A percentile compares a stretch with the other conserved stretches of the same genome.
Conservation (phyloP, 2,113 vertebrate genomes). For the Electrona antarctica region DNA sequence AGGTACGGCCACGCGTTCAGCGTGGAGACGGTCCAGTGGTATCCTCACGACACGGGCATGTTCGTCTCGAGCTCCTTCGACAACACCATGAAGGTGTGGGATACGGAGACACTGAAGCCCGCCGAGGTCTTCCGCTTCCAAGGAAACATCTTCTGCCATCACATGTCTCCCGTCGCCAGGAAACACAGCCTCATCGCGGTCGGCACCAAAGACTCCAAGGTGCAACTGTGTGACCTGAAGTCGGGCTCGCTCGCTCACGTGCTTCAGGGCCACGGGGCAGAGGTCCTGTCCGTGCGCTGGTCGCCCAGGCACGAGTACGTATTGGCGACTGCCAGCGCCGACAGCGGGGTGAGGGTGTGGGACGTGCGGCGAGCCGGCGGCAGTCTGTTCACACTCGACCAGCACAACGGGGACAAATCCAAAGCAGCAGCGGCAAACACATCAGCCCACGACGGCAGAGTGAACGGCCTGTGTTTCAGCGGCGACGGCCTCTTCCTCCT, state of each 20-base stretch:
- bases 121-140: conserved; percentile 87
- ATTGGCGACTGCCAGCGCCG: conserved; percentile 87
- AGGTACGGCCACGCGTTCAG: conserved; percentile 85
- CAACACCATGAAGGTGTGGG: conserved; percentile 91
- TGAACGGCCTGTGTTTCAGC: too few relatives aligned
- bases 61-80: conserved; percentile 91
- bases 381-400: conserved; percentile 86
- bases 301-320: conserved; percentile 85
- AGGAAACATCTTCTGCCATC: conserved; percentile 86
- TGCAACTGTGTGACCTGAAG: conserved; percentile 90
- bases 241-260: conserved; percentile 88
- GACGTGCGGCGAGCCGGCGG: conserved; percentile 87
- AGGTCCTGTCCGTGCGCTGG: conserved; percentile 86
- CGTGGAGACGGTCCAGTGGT: conserved; percentile 91
- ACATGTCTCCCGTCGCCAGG: conserved; percentile 87
- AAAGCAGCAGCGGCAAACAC: conserved; percentile 56
- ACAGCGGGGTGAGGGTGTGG: conserved; percentile 86
- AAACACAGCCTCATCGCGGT: conserved; percentile 89
- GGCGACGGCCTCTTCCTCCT: too few relatives aligned
- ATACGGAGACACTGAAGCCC: conserved; percentile 86
- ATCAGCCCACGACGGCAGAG: too few relatives aligned
- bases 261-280: conserved; percentile 87
- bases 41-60: conserved; percentile 90
- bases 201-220: conserved; percentile 87
- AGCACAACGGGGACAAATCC: conserved; percentile 85